Evolutionary conservation across 2,797 vertebrate species (phyloP), one percentile per base, ranked within the genome.

Genomic region (Benthosema pterotum): DNA sequence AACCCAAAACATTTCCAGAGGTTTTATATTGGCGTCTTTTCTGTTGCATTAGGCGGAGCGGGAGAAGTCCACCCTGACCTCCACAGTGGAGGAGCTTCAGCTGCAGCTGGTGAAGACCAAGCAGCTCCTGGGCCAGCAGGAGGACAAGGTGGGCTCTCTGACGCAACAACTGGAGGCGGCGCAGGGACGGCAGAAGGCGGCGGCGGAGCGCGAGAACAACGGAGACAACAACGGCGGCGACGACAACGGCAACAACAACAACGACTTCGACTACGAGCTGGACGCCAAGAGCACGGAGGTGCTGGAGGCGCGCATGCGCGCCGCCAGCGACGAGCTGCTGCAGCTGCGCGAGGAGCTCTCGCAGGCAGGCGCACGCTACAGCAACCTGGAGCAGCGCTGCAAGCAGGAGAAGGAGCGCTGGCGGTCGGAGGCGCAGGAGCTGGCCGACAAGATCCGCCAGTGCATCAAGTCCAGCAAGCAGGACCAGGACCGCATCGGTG

Each of bases 21-120:
- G n/a, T 9, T 38, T 15, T 9, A 7, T 15, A 2, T 50, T 62
- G 59, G 43, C 65, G 5, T 17, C 11, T 45, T 6, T 48, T 19
- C 11, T 4, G n/a, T 43, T 65, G 42, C 79, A 25, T 25, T 25
- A 96, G 95, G 83, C 88, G 11, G 94, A 96, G 57, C 85, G 85
- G 57, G 95, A 96, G 60, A 95, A 94, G 60, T 83, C 89, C 3
- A 65, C 77, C 5, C 84, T 96, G 46, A 64, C 75, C 12, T 71
- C 66, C 66, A 92, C 92, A 4, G 85, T 95, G 52, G 89, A 93
- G 78, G 94, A 95, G 17, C 86, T 95, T 42, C 92, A 93, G 78
- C 88, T 85, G 80, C 91, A 94, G 85, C 78, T 95, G 73, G 85
- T 89, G 15, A 82, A 83, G 78, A 91, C 92, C 52, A 93, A 88